Evolutionary conservation across 2,797 vertebrate species (phyloP), one percentile per base, ranked within the genome.

Genomic region (Danionella dracula): DNA sequence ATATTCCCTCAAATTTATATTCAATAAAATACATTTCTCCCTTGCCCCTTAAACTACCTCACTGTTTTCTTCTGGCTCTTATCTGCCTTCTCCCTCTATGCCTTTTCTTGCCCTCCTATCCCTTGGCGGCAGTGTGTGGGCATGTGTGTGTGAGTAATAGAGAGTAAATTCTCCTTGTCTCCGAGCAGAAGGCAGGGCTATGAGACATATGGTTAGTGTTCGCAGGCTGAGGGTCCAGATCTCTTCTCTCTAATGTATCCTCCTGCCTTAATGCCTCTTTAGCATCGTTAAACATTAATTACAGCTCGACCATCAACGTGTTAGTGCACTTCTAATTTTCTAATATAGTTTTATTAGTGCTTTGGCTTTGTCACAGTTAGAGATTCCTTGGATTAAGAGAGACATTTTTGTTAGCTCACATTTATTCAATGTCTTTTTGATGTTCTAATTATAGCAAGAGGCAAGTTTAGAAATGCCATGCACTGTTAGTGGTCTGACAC

Each of bases 211-310:
- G 65, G 53, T 51, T 70, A 65, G 23, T 64, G 67, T 63, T 70
- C 54, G 56, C 67, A 32, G 49, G 55, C 63, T 60, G 35, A 67
- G 57, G 51, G 54, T 70, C 58, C 48, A 67, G 63, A 67, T 70
- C 27, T 59, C 38, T 51, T 17, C 58, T 20, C 58, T n/a, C 50
- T 41, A 67, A 71, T 49, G 34, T 66, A 46, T 34, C 51, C 57
- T 48, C 35, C 53, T 60, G 67, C 32, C 67, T 66, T 57, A 23
- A 51, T 59, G 38, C 50, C 55, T 62, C 59, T 66, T 66, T 69
- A 75, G 62, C 61, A 70, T 49, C 54, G 34, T 68, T 60, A 73
- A 68, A 61, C 66, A 62, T 76, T 74, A 68, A 76, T 73, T 68
- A 74, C 49, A 59, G 54, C 37, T 49, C 49, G 12, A 71, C 60